Evolutionary conservation across 30 jellyfish, hydroid and myxozoan genomes (phyloP).

Genomic region (Rhopilema esculentum): DNA sequence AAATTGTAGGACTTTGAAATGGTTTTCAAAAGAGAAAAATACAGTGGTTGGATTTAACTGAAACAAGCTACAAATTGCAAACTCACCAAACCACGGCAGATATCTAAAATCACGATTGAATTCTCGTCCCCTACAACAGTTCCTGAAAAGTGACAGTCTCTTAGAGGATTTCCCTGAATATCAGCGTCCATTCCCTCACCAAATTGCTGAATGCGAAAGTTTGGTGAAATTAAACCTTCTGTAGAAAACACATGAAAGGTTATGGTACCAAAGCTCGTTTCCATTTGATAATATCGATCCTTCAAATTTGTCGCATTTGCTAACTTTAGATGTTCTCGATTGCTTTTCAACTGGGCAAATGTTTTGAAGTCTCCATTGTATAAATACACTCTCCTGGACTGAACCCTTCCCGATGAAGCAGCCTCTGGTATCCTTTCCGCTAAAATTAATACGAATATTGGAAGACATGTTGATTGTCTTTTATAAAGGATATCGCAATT

Average conservation of each 20-base stretch:
- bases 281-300: conserved; percentile 35
- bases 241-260: conserved; percentile 25
- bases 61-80: not conserved
- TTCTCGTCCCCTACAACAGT: conserved; percentile 40
- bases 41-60: not conserved
- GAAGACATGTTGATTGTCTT: not conserved
- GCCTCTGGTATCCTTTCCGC: not conserved
- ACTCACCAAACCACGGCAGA: conserved; percentile 94
- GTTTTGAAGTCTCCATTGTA: conserved; percentile 30
- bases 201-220: conserved; percentile 54
- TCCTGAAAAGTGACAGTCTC: conserved; percentile 72
- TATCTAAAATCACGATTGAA: conserved; percentile 78
- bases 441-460: no score
- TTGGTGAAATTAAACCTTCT: conserved; percentile 51
- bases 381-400: conserved; percentile 39
- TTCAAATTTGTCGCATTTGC: not conserved
- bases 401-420: conserved; percentile 37
- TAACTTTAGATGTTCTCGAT: not conserved
- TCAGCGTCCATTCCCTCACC: not conserved
- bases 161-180: not conserved
- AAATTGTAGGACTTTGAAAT: no score
- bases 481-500: not conserved
- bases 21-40: not conserved
- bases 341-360: not conserved
- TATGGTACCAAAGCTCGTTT: conserved; percentile 7